Conservation (phyloP, 2,888 invertebrate species). For the Macrosiphum euphorbiae region DNA sequence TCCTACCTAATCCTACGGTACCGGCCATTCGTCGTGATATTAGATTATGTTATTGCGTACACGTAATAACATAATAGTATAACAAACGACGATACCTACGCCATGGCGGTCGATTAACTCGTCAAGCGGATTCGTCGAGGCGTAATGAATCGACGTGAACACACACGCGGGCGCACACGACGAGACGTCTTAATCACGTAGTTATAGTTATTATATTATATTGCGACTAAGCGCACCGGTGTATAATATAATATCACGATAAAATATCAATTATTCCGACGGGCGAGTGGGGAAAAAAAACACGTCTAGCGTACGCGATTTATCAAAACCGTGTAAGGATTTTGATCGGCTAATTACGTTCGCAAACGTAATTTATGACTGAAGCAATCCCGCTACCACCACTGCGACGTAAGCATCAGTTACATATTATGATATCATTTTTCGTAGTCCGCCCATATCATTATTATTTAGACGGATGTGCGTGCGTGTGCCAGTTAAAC, state of each 20-base stretch:
- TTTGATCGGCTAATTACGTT: conserved; percentile 45
- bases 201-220: background rate
- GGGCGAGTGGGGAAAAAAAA: background rate
- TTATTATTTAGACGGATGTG: background rate
- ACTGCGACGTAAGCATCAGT: background rate
- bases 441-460: conserved; percentile 2
- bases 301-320: background rate
- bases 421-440: background rate
- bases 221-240: background rate
- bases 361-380: conserved; percentile 18
- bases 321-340: conserved; percentile 41
- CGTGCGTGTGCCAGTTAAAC: background rate
- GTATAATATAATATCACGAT: background rate
- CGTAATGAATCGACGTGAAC: conserved; percentile 52
- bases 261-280: conserved; percentile 26
- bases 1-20: background rate
- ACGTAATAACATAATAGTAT: background rate
- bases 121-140: conserved; percentile 40
- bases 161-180: conserved; percentile 27
- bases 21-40: background rate
- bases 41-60: background rate
- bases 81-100: background rate
- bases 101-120: conserved; percentile 44
- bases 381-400: background rate
- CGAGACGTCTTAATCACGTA: conserved; percentile 39